Evolutionary conservation across 2,797 vertebrate genomes (phyloP).

Genomic region (Rhinoraja longicauda): DNA sequence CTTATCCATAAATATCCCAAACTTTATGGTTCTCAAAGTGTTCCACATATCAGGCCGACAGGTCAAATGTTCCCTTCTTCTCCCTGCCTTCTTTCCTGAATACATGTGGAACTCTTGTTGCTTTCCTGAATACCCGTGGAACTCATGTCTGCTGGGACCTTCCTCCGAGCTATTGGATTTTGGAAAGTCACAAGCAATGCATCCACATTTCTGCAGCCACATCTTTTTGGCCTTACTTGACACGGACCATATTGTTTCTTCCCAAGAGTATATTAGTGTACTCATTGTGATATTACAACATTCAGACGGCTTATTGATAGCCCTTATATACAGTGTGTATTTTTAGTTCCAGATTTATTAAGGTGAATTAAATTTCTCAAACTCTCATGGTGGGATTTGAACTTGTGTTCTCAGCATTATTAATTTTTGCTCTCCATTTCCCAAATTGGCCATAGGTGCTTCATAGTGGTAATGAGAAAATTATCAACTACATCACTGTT

Average conservation of each 20-base stretch:
- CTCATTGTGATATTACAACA: background rate
- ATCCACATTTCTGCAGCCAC: too few species aligned
- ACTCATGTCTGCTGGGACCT: too few species aligned
- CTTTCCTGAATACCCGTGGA: too few species aligned
- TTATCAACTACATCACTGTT: background rate
- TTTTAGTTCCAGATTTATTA: background rate
- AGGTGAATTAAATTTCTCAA: slow-evolving; percentile 4
- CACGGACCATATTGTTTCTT: background rate
- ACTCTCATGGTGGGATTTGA: background rate
- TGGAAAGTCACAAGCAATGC: too few species aligned
- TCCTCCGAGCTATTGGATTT: too few species aligned
- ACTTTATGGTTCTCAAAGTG: too few species aligned
- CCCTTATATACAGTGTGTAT: background rate
- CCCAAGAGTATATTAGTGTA: background rate
- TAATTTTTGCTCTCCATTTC: background rate
- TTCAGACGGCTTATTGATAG: background rate
- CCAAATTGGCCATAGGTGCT: background rate
- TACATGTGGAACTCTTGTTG: too few species aligned
- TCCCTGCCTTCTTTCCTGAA: too few species aligned
- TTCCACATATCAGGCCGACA: too few species aligned
- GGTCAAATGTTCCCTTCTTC: too few species aligned
- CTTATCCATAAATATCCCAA: too few species aligned
- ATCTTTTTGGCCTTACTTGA: background rate
- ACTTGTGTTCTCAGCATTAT: background rate
- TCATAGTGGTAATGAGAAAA: background rate